These are phyloP conservation scores for Lichenostomus cassidix DNA, from an alignment of 2,113 vertebrate genomes.

Conservation along the genomic window DNA sequence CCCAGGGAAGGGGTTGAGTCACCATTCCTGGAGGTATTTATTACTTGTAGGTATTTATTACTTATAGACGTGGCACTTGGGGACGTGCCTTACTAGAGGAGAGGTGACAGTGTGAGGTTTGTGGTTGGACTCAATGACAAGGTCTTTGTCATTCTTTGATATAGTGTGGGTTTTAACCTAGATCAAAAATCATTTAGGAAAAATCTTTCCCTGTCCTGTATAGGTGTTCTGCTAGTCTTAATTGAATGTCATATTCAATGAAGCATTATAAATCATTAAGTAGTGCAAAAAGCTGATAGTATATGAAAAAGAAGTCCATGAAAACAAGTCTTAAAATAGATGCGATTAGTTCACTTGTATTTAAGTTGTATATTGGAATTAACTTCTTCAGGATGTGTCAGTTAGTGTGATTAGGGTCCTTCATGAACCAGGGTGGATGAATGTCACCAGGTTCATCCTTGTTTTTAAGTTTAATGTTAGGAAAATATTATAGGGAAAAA, in stretches of 20 bases:
- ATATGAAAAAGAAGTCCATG: background rate
- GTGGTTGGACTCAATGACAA: background rate
- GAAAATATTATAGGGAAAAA: background rate
- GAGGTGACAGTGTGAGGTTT: background rate
- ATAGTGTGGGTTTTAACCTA: background rate
- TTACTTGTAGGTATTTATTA: background rate
- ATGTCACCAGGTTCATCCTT: background rate
- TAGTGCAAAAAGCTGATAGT: background rate
- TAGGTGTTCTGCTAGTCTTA: background rate
- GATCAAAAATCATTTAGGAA: background rate
- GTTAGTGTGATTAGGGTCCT: background rate
- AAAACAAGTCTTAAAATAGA: background rate
- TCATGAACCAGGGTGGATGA: background rate
- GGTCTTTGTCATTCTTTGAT: background rate
- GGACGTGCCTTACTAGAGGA: background rate
- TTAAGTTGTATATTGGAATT: background rate
- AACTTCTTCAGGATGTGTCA: background rate
- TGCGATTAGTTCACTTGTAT: background rate
- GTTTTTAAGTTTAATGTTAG: background rate
- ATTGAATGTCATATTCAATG: background rate
- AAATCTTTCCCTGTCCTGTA: background rate
- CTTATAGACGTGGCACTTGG: rapidly evolving
- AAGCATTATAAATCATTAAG: background rate
- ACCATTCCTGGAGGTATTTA: background rate
- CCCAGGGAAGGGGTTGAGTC: background rate